Conservation (phyloP, 1,140 invertebrate genomes). For the Sycobia sp. region DNA sequence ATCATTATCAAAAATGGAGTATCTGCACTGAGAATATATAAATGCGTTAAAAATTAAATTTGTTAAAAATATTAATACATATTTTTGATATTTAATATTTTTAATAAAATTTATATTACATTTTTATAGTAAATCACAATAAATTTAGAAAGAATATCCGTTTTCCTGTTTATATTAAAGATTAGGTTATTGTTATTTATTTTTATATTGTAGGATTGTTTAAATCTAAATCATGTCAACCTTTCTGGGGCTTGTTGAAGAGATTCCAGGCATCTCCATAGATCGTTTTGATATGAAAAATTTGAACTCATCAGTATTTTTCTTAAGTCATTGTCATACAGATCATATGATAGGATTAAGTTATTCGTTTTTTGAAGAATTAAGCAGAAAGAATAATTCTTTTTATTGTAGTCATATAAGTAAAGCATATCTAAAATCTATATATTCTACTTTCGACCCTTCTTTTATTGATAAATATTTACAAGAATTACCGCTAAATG, state of each 20-base stretch:
- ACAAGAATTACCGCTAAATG: slow-evolving; percentile 11
- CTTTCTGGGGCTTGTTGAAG: slow-evolving; percentile 66
- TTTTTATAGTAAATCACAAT: too few relatives aligned
- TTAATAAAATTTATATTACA: too few relatives aligned
- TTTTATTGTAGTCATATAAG: slow-evolving; percentile 53
- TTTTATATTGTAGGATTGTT: slow-evolving; percentile 48
- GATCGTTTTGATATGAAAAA: slow-evolving; percentile 66
- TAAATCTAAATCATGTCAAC: slow-evolving; percentile 61
- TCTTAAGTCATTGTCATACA: slow-evolving; percentile 70
- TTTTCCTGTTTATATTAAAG: too few relatives aligned
- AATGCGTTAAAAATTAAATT: too few relatives aligned
- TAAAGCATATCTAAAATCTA: slow-evolving; percentile 47
- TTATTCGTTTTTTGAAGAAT: slow-evolving; percentile 41
- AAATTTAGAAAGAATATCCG: too few relatives aligned
- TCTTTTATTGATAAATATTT: background rate
- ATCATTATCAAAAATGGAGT: too few relatives aligned
- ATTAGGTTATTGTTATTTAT: background rate
- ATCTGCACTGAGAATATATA: too few relatives aligned
- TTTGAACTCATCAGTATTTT: slow-evolving; percentile 65
- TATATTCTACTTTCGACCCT: slow-evolving; percentile 7
- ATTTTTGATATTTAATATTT: too few relatives aligned
- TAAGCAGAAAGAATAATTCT: slow-evolving; percentile 39
- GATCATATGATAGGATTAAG: slow-evolving; percentile 72
- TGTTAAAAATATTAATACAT: too few relatives aligned
- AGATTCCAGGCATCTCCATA: slow-evolving; percentile 68